Conservation (phyloP, 2,113 vertebrate genomes). For the Salvelinus sp. region DNA sequence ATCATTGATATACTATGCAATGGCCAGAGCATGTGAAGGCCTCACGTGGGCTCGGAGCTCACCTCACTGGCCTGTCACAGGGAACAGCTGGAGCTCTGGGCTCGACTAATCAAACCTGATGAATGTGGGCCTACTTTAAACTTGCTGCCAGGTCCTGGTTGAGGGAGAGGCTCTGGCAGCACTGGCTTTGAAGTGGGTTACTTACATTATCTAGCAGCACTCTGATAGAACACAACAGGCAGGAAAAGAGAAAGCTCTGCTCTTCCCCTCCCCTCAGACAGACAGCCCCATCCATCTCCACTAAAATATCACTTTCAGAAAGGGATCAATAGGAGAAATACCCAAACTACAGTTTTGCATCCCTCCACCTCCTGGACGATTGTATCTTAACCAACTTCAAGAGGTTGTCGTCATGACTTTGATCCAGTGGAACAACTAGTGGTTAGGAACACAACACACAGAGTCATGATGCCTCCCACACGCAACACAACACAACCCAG, state of each 20-base stretch:
- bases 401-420: too few relatives aligned
- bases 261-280: neutral
- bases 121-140: conserved; percentile 59
- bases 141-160: conserved; percentile 29
- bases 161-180: conserved; percentile 27
- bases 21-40: neutral
- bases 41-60: conserved; percentile 23
- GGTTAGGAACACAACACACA: too few relatives aligned
- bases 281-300: neutral
- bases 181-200: conserved; percentile 49
- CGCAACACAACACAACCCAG: too few relatives aligned
- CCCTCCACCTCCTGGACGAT: too few relatives aligned
- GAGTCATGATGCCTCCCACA: too few relatives aligned
- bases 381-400: too few relatives aligned
- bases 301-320: conserved; percentile 6
- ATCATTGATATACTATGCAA: neutral
- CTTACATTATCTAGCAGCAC: conserved; percentile 53
- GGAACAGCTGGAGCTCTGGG: conserved; percentile 46
- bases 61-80: conserved; percentile 24
- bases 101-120: conserved; percentile 56
- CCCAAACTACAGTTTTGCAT: neutral
- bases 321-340: conserved; percentile 6
- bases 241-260: neutral
- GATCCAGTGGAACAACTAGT: too few relatives aligned
- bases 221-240: conserved; percentile 6